Base-by-base conservation (phyloP, 2,888 invertebrate species). In the Ectobius pallidus region DNA sequence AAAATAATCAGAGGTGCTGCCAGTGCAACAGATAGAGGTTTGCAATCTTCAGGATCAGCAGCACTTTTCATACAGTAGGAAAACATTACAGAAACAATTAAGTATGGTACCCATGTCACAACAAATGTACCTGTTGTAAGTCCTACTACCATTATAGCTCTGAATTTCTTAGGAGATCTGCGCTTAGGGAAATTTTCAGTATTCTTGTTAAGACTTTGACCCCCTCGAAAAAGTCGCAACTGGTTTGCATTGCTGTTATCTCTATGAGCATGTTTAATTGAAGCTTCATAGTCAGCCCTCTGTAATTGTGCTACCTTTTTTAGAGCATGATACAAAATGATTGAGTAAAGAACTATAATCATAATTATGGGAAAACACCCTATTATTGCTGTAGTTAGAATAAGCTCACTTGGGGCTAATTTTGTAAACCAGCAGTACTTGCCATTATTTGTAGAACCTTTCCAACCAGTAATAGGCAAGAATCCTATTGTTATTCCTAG, bases 31-130 rank as follows among this genome's bases (percentile, higher is more conserved):
- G 84, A 82, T 34, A 88, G 79, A 7, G 83, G 79, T 61, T 86
- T 81, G 79, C 89, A 89, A 72, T 81, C 82, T 2, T 81, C 81
- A 75, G 85, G 85, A 0, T 82, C 82, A 3, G 81, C 81, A 75
- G 86, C 85, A 0, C 81, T 83, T 1, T 81, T 76, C 75, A 86
- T 83, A 76, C 88, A 88, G 69, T 86, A 83, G 0, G 86, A 86
- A 78, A 85, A 89, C 74, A 87, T 81, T 67, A 85, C 84, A 2
- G 87, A 86, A 2, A 85, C 82, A n/a, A 89, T 80, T 77, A 89
- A 89, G 78, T 87, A 90, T 0, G 90, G 90, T 42, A 86, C 81
- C 90, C 90, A 90, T 0, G 90, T 89, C 6, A 87, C 78, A 75
- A 89, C 80, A 77, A 89, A 88, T 77, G 88, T 87, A 1, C 87